Evolutionary conservation across 2,797 vertebrate genomes (phyloP), one percentile per base, ranked within the genome.

Genomic region (Hypotaenidia philippensis): DNA sequence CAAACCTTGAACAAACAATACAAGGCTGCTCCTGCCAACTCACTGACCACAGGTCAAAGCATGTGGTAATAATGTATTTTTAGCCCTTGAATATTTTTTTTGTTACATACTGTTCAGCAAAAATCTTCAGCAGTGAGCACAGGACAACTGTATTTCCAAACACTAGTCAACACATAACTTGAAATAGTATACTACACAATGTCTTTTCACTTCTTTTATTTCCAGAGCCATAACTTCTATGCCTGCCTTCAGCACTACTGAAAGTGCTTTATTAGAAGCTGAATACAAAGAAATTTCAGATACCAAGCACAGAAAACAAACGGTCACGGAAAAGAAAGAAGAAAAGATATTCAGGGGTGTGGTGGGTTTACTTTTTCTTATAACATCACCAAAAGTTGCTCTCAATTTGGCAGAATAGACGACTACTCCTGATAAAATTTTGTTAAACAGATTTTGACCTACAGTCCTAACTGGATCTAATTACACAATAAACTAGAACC

Each of bases 1-100:
- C 88, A 96, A 91, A 94, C 86, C 83, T 96, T 96, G 86, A 94
- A 88, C 87, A 90, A 97, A 96, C 94, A 96, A 96, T 95, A 84
- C 83, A 89, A 66, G 31, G 60, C 31, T 31, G 89, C 52, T 83
- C 85, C 72, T 88, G 95, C 93, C 94, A 96, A 96, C 59, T 94
- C 56, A 63, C 55, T 93, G 91, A 94, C 71, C 90, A 89, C 71
- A 92, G 87, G 91, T 95, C 93, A 96, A 93, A 91, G 61, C 86
- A 93, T 75, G 80, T 15, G 82, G 88, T 94, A 96, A 96, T 87
- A 68, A 34, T 59, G 69, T 96, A 96, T 95, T 97, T 97, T 97
- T 95, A 95, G 92, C 89, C 83, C 84, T 80, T 72, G 45, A 93
- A 20, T 89, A 81, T 71, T 89, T 90, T 82, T 89, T 61, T 89